Conservation (phyloP, 1,140 invertebrate species). For the Mycetomoellerius zeteki region DNA sequence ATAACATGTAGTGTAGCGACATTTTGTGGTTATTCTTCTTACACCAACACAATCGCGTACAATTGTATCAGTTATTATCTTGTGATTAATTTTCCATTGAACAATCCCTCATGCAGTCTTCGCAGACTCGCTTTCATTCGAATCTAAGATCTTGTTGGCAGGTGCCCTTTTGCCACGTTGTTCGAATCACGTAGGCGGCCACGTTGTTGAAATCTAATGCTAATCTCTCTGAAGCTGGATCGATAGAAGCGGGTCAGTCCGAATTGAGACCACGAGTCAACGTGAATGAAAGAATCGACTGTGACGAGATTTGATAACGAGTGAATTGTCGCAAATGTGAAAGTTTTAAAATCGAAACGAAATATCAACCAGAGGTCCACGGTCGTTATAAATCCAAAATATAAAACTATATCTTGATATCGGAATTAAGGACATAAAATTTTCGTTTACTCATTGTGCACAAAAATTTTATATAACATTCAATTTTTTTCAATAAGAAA, state of each 20-base stretch:
- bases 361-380: background rate
- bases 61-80: background rate
- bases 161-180: slow-evolving; percentile 69
- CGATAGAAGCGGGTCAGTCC: slow-evolving; percentile 69
- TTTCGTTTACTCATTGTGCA: background rate
- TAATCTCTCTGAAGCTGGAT: slow-evolving; percentile 44
- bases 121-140: slow-evolving; percentile 68
- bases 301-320: slow-evolving; percentile 7
- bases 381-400: background rate
- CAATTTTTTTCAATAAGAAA: slow-evolving; percentile 13
- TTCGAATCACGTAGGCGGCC: slow-evolving; percentile 62
- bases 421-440: background rate
- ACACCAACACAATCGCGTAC: background rate
- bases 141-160: slow-evolving; percentile 49
- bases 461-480: background rate
- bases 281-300: slow-evolving; percentile 42
- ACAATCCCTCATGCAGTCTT: slow-evolving; percentile 37
- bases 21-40: slow-evolving; percentile 5
- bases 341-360: slow-evolving; percentile 36
- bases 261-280: slow-evolving; percentile 69
- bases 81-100: background rate
- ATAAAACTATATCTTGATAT: background rate
- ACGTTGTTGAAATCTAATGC: slow-evolving; percentile 58
- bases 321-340: slow-evolving; percentile 11
- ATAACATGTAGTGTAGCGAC: slow-evolving; percentile 27